These are phyloP conservation scores for Trachymyrmex septentrionalis DNA, from an alignment of 1,140 invertebrate genomes.

Conservation along the genomic window DNA sequence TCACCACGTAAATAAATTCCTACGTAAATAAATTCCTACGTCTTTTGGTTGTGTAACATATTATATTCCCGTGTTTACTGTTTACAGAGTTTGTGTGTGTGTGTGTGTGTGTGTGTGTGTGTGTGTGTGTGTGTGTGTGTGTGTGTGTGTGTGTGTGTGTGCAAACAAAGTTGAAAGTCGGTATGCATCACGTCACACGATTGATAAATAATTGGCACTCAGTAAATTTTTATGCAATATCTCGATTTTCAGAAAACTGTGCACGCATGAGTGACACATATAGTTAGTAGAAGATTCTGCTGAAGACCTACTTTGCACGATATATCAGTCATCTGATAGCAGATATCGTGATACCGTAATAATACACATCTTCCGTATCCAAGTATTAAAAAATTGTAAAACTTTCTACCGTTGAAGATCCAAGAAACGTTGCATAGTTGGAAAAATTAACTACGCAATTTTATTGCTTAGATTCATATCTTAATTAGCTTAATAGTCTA, in stretches of 20 bases:
- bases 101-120: too few species aligned
- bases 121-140: too few species aligned
- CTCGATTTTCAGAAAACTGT: constrained; percentile 1
- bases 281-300: background rate
- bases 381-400: background rate
- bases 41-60: constrained; percentile 27
- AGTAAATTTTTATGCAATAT: constrained; percentile 19
- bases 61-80: background rate
- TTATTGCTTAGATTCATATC: background rate
- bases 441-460: background rate
- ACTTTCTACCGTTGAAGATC: background rate
- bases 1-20: constrained; percentile 8
- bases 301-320: constrained; percentile 23
- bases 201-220: constrained; percentile 28
- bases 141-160: too few species aligned
- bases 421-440: background rate
- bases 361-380: background rate
- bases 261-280: background rate
- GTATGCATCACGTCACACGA: background rate
- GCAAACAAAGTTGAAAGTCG: constrained; percentile 32
- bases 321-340: constrained; percentile 42
- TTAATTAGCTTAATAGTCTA: background rate
- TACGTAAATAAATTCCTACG: background rate
- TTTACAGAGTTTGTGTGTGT: background rate
- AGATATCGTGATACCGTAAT: constrained; percentile 23